Percentiles rank a stretch among this genome's conserved stretches.
Conservation (phyloP, 2,888 invertebrate species). For the Rhamphomyia laevipes region DNA sequence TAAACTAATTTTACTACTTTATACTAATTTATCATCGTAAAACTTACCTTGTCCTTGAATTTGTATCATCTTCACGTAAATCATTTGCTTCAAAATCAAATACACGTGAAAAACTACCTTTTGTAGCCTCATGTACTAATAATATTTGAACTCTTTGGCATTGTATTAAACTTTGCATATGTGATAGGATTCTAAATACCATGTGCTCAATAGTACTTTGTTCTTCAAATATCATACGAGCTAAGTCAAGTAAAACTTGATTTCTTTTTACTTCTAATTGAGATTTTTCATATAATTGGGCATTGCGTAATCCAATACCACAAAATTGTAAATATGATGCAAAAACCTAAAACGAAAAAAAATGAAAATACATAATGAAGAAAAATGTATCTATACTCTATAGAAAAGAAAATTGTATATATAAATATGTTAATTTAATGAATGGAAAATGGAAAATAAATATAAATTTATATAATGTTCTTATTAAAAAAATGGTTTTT, state of each 20-base stretch:
- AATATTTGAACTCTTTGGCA: slow-evolving; percentile 92
- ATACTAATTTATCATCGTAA: no score
- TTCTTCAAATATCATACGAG: slow-evolving; percentile 94
- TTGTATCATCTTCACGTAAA: slow-evolving; percentile 67
- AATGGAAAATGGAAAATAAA: not conserved
- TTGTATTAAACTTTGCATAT: slow-evolving; percentile 87
- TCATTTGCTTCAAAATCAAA: slow-evolving; percentile 90
- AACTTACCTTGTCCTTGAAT: slow-evolving; percentile 56
- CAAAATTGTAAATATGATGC: slow-evolving; percentile 90
- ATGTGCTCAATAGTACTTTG: slow-evolving; percentile 94
- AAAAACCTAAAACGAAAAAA: slow-evolving; percentile 51
- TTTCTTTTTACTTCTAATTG: slow-evolving; percentile 91
- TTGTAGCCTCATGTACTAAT: slow-evolving; percentile 79
- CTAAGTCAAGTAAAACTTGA: slow-evolving; percentile 85
- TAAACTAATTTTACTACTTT: no score
- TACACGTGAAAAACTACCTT: slow-evolving; percentile 85
- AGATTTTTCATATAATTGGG: slow-evolving; percentile 91
- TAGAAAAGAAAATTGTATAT: not conserved
- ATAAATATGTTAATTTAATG: not conserved
- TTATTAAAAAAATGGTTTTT: not conserved
- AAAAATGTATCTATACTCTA: not conserved
- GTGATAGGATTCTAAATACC: slow-evolving; percentile 84
- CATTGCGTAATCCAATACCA: slow-evolving; percentile 88
- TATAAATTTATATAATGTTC: not conserved
- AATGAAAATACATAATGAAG: not conserved